Base-by-base conservation (phyloP, 2,888 invertebrate species). In the Ormyrus labotus region DNA sequence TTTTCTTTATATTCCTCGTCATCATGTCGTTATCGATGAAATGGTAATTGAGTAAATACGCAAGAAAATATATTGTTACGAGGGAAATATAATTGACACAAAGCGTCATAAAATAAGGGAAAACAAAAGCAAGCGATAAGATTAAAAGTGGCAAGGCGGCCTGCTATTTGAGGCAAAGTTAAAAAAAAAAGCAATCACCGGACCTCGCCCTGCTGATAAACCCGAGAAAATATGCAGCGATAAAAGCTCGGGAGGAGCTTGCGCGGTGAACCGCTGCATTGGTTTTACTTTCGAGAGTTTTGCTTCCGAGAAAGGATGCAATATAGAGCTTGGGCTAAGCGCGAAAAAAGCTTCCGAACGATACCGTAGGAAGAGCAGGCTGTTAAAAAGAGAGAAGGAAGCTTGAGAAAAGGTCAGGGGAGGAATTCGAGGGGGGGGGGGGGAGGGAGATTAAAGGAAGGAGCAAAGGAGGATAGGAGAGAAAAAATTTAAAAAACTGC, bases 341-440 rank as follows among this genome's bases (percentile, higher is more conserved):
- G 45, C 48, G 50, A 74, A 70, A 34, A 76, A 73, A 73, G 55
- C 61, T n/a, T 47, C 67, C 34, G 71, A 55, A 13, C 64, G 74
- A 74, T 79, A 69, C 69, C 51, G 57, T 51, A 53, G 61, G 13
- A 19, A 73, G 68, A 57, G n/a, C 47, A 53, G 67, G 63, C 55
- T 67, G 45, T 70, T 68, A 65, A 77, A 73, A 51, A 57, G 13
- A 60, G 51, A 58, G 45, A 48, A 51, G 34, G 64, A 50, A 45
- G 7, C 57, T 13, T 69, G 13, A 69, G 76, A 71, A 34, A 78
- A 58, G 48, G 13, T 67, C 64, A 34, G 51, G n/a, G 64, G 61
- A 77, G 72, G 50, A 74, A 74, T 71, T 76, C 69, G 76, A 76
- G 78, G 81, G 69, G 79, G 67, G 69, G 55, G 65, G 64, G n/a